These are phyloP conservation scores for Drosophila melanica DNA, from an alignment of 1,140 invertebrate species.

Conservation along the genomic window DNA sequence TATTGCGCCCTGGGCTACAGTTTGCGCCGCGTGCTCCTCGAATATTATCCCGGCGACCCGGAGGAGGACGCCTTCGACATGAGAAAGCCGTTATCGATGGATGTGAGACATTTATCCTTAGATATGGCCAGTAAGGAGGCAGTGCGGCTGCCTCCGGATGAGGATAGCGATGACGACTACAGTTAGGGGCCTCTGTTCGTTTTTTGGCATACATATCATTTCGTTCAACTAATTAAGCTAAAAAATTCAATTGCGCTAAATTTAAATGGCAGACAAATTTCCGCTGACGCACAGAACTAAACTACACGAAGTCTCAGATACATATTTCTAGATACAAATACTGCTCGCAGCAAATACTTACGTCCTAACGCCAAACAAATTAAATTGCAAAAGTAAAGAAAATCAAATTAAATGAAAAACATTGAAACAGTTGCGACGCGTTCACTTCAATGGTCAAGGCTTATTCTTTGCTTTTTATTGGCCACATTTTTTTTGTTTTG, in stretches of 20 bases:
- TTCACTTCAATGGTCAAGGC: conserved; percentile 66
- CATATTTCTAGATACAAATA: background rate
- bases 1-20: conserved; percentile 55
- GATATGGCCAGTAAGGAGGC: conserved; percentile 1
- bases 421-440: conserved; percentile 43
- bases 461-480: conserved; percentile 56
- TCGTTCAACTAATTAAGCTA: conserved; percentile 55
- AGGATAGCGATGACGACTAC: conserved; percentile 24
- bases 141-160: conserved; percentile 20
- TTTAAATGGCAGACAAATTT: conserved; percentile 53
- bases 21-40: conserved; percentile 13
- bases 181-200: background rate
- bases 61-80: conserved; percentile 63
- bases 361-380: conserved; percentile 44
- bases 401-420: conserved; percentile 11
- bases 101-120: background rate
- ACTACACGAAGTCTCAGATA: conserved; percentile 21
- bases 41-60: conserved; percentile 55
- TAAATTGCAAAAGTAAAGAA: conserved; percentile 52
- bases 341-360: conserved; percentile 22
- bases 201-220: conserved; percentile 30
- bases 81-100: conserved; percentile 39
- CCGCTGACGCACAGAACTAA: conserved; percentile 72
- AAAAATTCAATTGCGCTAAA: conserved; percentile 58
- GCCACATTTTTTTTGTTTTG: conserved; percentile 30